Percentiles rank a stretch among this genome's conserved stretches.
Conservation (phyloP, 2,797 vertebrate species). For the Sarcoramphus papa region DNA sequence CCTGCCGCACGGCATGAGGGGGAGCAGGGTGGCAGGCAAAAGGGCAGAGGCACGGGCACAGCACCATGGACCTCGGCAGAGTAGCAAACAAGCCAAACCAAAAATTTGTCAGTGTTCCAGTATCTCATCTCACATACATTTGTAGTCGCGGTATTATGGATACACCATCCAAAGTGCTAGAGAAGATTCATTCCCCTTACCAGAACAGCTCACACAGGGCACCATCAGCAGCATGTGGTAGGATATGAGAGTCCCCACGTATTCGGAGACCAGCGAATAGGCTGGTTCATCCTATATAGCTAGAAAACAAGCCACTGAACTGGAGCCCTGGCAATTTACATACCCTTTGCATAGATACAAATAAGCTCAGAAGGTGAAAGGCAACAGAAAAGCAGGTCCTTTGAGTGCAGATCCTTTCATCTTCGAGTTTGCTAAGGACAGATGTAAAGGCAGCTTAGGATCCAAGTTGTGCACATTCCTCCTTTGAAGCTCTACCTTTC, state of each 20-base stretch:
- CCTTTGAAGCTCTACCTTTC: slow-evolving; percentile 48
- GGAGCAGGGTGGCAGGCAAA: background rate
- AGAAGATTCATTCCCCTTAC: background rate
- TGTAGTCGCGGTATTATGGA: fast-evolving
- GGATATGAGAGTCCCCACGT: background rate
- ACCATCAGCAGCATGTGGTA: background rate
- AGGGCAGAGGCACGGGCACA: background rate
- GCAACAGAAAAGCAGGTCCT: slow-evolving; percentile 15
- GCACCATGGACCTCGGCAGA: fast-evolving
- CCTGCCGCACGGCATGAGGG: fast-evolving
- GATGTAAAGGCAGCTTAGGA: background rate
- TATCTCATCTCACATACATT: fast-evolving
- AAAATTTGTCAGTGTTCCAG: background rate
- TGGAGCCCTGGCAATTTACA: background rate
- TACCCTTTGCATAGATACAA: slow-evolving; percentile 32
- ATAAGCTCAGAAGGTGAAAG: slow-evolving; percentile 52
- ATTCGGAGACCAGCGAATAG: background rate
- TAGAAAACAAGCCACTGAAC: background rate
- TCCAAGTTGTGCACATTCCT: slow-evolving; percentile 36
- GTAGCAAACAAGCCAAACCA: background rate
- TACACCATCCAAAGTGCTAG: background rate
- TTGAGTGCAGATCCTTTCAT: slow-evolving; percentile 54
- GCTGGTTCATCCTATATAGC: background rate
- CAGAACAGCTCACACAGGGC: background rate
- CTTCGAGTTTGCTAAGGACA: slow-evolving; percentile 25